Evolutionary conservation across 2,113 vertebrate species (phyloP).

Genomic region (Heliornis fulica): DNA sequence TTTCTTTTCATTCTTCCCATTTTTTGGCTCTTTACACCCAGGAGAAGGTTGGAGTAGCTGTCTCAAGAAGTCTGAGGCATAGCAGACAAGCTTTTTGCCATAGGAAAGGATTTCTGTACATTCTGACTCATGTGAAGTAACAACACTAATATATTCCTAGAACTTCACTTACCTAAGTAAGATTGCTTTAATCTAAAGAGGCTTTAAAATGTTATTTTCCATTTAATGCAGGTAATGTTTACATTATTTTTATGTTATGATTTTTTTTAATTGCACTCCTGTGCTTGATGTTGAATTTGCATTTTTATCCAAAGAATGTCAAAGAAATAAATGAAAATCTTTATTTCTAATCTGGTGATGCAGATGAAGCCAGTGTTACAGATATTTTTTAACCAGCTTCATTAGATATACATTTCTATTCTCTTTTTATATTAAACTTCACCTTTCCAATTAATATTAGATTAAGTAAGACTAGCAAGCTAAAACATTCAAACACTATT

Average conservation of each 20-base stretch:
- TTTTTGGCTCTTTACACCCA: not conserved
- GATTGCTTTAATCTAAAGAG: not conserved
- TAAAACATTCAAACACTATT: not conserved
- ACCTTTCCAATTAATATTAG: not conserved
- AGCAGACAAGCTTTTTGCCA: not conserved
- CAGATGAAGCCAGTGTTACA: not conserved
- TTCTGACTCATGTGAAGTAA: not conserved
- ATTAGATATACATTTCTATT: not conserved
- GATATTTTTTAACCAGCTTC: not conserved
- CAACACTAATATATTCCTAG: not conserved
- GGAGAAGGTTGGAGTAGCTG: not conserved
- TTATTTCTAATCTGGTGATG: not conserved
- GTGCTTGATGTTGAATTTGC: not conserved
- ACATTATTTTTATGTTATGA: not conserved
- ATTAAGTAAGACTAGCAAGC: not conserved
- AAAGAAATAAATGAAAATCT: not conserved
- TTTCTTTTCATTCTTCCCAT: not conserved
- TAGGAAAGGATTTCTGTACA: not conserved
- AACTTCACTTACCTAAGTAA: not conserved
- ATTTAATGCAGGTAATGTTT: not conserved
- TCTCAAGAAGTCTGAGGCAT: not conserved
- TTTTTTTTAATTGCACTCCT: not conserved
- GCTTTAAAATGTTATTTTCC: not conserved
- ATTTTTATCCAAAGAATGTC: not conserved
- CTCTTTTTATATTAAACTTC: not conserved